Base-by-base conservation (phyloP, 2,797 vertebrate genomes). In the Lepus townsendii region DNA sequence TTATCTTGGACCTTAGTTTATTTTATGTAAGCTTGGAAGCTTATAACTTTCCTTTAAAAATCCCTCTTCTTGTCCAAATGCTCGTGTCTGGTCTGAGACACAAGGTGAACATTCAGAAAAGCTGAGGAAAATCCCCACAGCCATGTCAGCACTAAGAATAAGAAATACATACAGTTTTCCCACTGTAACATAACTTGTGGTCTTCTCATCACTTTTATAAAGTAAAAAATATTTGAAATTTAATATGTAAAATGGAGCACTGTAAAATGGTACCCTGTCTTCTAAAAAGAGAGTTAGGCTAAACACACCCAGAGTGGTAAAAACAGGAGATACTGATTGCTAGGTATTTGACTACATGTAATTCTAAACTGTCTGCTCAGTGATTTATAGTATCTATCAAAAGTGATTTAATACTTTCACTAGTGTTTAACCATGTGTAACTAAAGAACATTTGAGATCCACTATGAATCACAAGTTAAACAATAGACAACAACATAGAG, bases 21-120 rank as follows among this genome's bases (percentile, higher is more conserved):
- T 96, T 97, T 97, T 94, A 89, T 85, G 66, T 90, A 92, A 93
- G 79, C 83, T 91, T 92, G 90, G 83, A 96, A 96, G 75, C 71
- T 92, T 83, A 88, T 87, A 96, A 94, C 73, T 92, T 95, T 84
- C 57, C 82, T 91, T 63, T 22, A 57, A 42, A 69, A 85, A 50
- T 20, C 22, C 22, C 17, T 27, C 72, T 79, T 88, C 88, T 92
- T 93, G 72, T 92, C 83, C 75, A 96, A 94, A 91, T 85, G 66
- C 42, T 95, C 78, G 75, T 57, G 73, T 96, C 88, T 97, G 52
- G 84, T 93, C 62, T 95, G 69, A 96, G 89, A 93, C 65, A 94
- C 91, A 95, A 95, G 71, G 83, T 79, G 71, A 91, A 85, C 85
- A 96, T 97, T 95, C 54, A 96, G 68, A 95, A 96, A 32, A 85